A percentile compares a stretch with the other conserved stretches of the same genome.
phyloP scores from a whole-genome alignment of 2,113 vertebrate species.

The Cinclus mexicanus region DNA sequence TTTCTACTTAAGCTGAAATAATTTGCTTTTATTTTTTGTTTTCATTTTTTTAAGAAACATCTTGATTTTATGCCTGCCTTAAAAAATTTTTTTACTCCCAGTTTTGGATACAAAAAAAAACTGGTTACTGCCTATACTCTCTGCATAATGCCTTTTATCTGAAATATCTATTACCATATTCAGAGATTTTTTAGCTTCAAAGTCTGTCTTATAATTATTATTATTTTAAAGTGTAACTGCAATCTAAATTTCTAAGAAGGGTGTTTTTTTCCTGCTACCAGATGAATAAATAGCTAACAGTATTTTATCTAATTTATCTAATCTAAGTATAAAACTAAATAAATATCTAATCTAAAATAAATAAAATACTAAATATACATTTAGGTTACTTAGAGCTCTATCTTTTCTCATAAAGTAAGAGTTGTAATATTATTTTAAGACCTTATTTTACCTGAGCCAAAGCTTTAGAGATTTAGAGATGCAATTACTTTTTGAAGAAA shows the following conservation, averaged over 20 bases:
- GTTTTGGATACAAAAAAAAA: not conserved
- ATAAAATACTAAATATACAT: not conserved
- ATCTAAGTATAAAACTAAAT: not conserved
- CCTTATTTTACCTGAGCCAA: not conserved
- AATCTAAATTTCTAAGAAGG: not conserved
- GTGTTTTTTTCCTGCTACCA: not conserved
- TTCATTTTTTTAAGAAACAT: rapidly evolving
- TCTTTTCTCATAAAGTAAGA: not conserved
- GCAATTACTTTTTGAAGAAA: not conserved
- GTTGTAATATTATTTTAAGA: not conserved
- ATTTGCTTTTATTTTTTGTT: not conserved
- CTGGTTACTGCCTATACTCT: not conserved
- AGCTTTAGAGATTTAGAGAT: not conserved
- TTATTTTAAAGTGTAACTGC: not conserved
- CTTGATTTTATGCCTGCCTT: not conserved
- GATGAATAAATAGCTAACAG: not conserved
- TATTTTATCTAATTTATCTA: not conserved
- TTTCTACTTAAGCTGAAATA: not conserved
- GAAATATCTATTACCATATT: not conserved
- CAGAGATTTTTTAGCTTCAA: not conserved
- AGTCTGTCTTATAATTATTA: not conserved
- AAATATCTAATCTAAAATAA: not conserved
- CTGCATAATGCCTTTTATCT: not conserved
- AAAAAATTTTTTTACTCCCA: not conserved
- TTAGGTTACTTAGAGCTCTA: not conserved